A percentile compares a stretch with the other conserved stretches of the same genome.
Evolutionary conservation across 1,140 invertebrate species (phyloP).

Genomic region (Eurytemora carolleeae): DNA sequence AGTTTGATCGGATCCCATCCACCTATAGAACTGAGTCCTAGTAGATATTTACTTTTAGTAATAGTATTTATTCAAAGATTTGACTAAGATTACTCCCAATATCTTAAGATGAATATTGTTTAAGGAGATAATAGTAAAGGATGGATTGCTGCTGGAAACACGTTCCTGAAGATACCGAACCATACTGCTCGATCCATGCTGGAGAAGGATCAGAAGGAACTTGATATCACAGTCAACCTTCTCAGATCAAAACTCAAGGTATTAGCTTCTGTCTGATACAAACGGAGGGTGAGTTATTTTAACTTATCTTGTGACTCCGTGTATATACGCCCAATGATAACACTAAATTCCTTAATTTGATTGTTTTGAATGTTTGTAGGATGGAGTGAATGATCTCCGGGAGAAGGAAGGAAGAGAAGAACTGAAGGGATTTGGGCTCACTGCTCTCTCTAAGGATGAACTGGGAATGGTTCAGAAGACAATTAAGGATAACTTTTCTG

Average conservation of each 20-base stretch:
- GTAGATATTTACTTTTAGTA: background rate
- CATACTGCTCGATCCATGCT: background rate
- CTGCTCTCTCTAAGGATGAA: no score
- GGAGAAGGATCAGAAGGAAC: background rate
- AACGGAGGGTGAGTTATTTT: no score
- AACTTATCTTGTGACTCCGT: no score
- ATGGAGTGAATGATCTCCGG: background rate
- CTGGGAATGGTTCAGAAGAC: no score
- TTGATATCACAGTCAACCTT: background rate
- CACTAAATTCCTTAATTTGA: no score
- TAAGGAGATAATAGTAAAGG: background rate
- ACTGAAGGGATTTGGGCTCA: background rate
- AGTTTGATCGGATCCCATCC: no score
- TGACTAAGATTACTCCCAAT: background rate
- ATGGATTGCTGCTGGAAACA: background rate
- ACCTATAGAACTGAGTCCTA: no score
- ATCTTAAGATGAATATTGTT: background rate
- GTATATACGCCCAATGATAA: no score
- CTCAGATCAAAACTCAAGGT: no score
- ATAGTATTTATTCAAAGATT: background rate
- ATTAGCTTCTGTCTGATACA: no score
- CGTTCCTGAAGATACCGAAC: background rate
- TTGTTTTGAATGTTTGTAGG: no score
- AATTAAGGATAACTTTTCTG: no score
- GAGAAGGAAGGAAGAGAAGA: background rate